These are phyloP conservation scores for Fulica atra DNA, from an alignment of 2,113 vertebrate genomes.

Conservation along the genomic window DNA sequence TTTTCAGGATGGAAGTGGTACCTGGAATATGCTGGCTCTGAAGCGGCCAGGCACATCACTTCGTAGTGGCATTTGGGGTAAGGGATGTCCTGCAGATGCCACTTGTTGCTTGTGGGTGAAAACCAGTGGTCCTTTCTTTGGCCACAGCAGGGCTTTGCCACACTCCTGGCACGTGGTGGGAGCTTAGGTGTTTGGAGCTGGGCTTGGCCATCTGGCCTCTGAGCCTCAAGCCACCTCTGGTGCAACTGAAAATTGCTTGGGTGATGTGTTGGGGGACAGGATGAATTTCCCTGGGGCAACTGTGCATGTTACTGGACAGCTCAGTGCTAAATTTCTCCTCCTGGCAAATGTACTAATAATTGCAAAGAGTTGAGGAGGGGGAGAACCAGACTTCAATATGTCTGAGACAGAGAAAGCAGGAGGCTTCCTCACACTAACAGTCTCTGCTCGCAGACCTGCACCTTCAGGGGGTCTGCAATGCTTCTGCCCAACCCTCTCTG, in stretches of 20 bases:
- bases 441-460: neutral
- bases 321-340: neutral
- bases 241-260: neutral
- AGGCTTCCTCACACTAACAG: neutral
- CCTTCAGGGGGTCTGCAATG: neutral
- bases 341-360: neutral
- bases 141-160: neutral
- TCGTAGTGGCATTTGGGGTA: neutral
- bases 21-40: neutral
- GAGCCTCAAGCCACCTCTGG: neutral
- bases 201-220: neutral
- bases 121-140: neutral
- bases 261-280: accelerated
- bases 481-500: neutral
- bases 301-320: neutral
- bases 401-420: neutral
- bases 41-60: accelerated
- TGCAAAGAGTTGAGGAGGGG: neutral
- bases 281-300: neutral
- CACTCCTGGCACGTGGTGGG: accelerated
- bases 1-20: neutral
- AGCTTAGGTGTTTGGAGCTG: neutral
- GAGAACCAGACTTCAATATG: neutral
- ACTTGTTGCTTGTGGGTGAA: neutral
- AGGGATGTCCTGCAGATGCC: neutral